Evolutionary conservation across 1,140 invertebrate species (phyloP), one percentile per base, ranked within the genome.

Genomic region (Dendrolimus kikuchii): DNA sequence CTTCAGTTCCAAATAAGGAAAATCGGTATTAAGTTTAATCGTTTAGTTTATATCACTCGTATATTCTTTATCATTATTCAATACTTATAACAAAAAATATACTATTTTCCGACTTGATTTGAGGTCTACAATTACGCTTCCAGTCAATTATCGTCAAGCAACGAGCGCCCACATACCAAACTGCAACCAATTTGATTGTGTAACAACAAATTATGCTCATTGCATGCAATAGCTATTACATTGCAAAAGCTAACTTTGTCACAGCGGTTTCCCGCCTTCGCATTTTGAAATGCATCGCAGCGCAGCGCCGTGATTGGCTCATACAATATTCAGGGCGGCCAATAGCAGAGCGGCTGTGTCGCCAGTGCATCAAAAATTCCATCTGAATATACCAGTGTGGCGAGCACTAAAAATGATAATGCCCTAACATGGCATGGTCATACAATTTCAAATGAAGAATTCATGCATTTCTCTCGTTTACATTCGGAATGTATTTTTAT

Each of bases 321-420:
- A 86, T 86, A 82, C 82, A 86, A 83, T 86, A 86, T 86, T 86
- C 82, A 86, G 76, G 58, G 62, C 74, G 60, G 65, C 80, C 80
- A 83, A 83, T 83, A 71, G 78, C 73, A 71, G 60, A 64, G 64
- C 70, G 71, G 65, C 80, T 81, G 79, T 82, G 82, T 84, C 78
- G 78, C 82, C 74, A 81, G 79, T 84, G 81, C 77, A 86, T 86
- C 82, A 86, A 86, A 86, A 86, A 86, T 84, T 86, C 82, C 75
- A 86, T 86, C 82, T 86, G 82, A 84, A 86, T 86, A 81, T 80
- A 74, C 65, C 77, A 74, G 74, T 85, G 78, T 85, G 81, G 80
- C 79, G 60, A 79, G 81, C 77, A 83, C 82, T 86, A 86, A 86
- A 86, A 83, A 86, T 86, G 77, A 86, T 86, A 86, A 86, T 86